phyloP scores from a whole-genome alignment of 2,888 invertebrate species.

The Temnothorax unifasciatus region DNA sequence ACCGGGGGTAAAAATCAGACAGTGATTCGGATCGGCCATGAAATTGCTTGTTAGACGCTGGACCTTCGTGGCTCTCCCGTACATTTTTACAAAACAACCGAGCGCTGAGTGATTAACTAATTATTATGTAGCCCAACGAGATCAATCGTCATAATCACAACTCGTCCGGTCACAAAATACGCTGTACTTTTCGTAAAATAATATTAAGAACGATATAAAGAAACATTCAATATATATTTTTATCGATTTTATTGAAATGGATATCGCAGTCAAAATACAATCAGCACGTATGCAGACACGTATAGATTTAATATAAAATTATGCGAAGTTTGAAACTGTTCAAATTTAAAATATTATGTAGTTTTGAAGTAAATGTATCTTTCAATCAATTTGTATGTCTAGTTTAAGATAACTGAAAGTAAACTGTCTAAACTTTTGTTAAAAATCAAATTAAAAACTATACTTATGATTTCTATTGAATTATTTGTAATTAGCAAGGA shows the following conservation, averaged over 20 bases:
- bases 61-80: constrained; percentile 23
- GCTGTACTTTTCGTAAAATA: not conserved
- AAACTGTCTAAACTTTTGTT: not conserved
- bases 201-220: not conserved
- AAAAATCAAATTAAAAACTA: not conserved
- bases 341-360: not conserved
- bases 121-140: constrained; percentile 73
- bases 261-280: not conserved
- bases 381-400: not conserved
- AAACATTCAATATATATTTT: not conserved
- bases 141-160: constrained; percentile 65
- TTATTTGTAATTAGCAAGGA: not conserved
- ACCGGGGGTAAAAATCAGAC: constrained; percentile 55
- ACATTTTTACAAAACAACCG: constrained; percentile 69
- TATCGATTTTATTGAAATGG: not conserved
- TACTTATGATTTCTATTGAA: not conserved
- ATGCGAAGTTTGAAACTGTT: not conserved
- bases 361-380: not conserved
- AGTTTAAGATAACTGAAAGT: not conserved
- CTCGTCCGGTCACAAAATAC: not conserved
- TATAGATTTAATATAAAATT: constrained; percentile 3
- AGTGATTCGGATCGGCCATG: constrained; percentile 63
- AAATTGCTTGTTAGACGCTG: constrained; percentile 72
- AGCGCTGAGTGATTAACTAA: constrained; percentile 80
- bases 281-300: not conserved